Conservation (phyloP, 2,113 vertebrate genomes). For the Phrynosoma platyrhinos region DNA sequence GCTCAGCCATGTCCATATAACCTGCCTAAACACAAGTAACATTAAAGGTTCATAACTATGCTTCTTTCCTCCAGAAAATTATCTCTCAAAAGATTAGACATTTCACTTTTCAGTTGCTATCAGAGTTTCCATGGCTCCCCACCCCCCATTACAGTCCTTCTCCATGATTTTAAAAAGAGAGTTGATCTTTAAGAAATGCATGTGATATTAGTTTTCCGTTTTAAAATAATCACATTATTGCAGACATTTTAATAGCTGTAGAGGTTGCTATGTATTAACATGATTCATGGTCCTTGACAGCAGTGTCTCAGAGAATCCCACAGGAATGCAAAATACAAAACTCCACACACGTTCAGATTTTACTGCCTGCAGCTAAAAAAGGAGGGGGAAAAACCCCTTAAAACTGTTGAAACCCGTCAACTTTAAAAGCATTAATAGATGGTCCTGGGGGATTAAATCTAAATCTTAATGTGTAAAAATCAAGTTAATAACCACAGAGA, state of each 20-base stretch:
- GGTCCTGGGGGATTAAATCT: constrained; percentile 84
- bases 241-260: constrained; percentile 89
- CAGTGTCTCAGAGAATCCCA: constrained; percentile 85
- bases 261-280: constrained; percentile 87
- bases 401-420: constrained; percentile 89
- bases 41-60: constrained; percentile 72
- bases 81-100: constrained; percentile 61
- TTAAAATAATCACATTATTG: constrained; percentile 89
- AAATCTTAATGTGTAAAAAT: constrained; percentile 89
- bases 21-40: constrained; percentile 76
- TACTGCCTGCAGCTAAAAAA: constrained; percentile 88
- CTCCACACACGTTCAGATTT: constrained; percentile 86
- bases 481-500: constrained; percentile 87
- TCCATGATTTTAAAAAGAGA: constrained; percentile 71
- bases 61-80: constrained; percentile 45
- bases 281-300: constrained; percentile 89
- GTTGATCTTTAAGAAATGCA: constrained; percentile 84
- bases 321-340: constrained; percentile 87
- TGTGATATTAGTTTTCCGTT: constrained; percentile 83
- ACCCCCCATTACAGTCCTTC: constrained; percentile 56
- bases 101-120: constrained; percentile 69
- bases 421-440: constrained; percentile 90
- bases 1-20: constrained; percentile 42
- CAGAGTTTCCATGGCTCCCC: constrained; percentile 60
- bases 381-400: constrained; percentile 74